These are phyloP conservation scores for Drosophila arizonae DNA, from an alignment of 1,140 invertebrate genomes.

Conservation along the genomic window DNA sequence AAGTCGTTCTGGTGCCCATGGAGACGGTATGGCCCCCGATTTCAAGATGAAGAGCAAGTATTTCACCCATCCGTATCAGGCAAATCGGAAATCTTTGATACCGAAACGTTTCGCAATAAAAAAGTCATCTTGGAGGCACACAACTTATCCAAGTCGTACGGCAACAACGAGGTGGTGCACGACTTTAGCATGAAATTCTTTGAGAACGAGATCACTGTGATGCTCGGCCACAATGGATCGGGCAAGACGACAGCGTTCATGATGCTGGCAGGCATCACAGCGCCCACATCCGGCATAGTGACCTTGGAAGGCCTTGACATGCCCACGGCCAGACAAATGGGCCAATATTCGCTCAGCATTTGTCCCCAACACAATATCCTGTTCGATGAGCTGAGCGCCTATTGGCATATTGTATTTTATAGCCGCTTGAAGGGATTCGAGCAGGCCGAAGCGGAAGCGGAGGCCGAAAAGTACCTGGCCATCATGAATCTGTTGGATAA, in stretches of 20 bases:
- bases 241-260: constrained; percentile 85
- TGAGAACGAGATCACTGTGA: constrained; percentile 86
- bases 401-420: constrained; percentile 88
- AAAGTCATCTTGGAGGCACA: constrained; percentile 51
- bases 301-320: constrained; percentile 87
- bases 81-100: constrained; percentile 17
- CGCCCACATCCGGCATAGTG: constrained; percentile 86
- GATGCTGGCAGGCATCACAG: constrained; percentile 88
- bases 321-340: constrained; percentile 73
- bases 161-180: constrained; percentile 86
- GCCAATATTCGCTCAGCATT: constrained; percentile 85
- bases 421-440: constrained; percentile 50
- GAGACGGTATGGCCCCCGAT: not conserved
- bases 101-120: not conserved
- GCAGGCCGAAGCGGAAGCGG: constrained; percentile 13
- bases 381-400: constrained; percentile 94
- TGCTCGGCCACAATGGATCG: constrained; percentile 87
- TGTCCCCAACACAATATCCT: constrained; percentile 97
- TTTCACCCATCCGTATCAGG: not conserved
- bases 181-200: constrained; percentile 89
- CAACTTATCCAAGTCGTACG: constrained; percentile 84
- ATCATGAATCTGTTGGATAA: constrained; percentile 45
- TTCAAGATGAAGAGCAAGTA: rapidly evolving
- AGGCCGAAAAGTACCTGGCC: constrained; percentile 43
- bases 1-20: constrained; percentile 83